Percentiles rank a stretch among this genome's conserved stretches.
Evolutionary conservation across 2,888 invertebrate species (phyloP).

Genomic region (Drosophila paramelanica): DNA sequence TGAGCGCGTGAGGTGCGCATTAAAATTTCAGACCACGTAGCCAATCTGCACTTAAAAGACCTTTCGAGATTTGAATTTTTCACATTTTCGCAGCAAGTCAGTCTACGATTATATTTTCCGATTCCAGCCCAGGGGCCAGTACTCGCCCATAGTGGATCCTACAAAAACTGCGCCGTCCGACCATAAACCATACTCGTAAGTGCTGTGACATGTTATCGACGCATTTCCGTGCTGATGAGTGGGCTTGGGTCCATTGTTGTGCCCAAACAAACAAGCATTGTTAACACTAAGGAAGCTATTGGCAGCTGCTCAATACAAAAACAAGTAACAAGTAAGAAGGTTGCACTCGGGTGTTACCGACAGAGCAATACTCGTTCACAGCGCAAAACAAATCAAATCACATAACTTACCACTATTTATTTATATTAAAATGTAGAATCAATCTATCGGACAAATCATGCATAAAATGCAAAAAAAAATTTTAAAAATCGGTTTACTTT

Average conservation of each 20-base stretch:
- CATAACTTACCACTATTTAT: too few species aligned
- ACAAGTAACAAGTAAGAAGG: neutral
- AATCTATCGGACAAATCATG: too few species aligned
- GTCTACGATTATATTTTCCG: conserved; percentile 45
- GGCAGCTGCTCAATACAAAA: conserved; percentile 44
- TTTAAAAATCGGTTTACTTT: too few species aligned
- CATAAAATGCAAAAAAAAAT: too few species aligned
- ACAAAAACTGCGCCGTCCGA: conserved; percentile 27
- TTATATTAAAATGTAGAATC: too few species aligned
- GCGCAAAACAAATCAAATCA: too few species aligned
- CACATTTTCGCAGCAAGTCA: conserved; percentile 65
- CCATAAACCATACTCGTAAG: conserved; percentile 53
- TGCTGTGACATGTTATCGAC: conserved; percentile 66
- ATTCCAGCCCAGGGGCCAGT: conserved; percentile 23
- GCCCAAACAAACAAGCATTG: conserved; percentile 69
- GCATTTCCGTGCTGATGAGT: conserved; percentile 50
- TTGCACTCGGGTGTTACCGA: neutral
- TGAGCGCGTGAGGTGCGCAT: conserved; percentile 55
- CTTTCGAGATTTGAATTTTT: conserved; percentile 76
- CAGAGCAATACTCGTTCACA: too few species aligned
- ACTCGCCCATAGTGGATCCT: conserved; percentile 6
- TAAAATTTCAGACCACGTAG: conserved; percentile 77
- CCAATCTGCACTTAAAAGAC: conserved; percentile 76
- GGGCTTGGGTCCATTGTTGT: conserved; percentile 41
- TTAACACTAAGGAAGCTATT: conserved; percentile 66